Base-by-base conservation (phyloP, 2,888 invertebrate species). In the Dasypogon diadema region DNA sequence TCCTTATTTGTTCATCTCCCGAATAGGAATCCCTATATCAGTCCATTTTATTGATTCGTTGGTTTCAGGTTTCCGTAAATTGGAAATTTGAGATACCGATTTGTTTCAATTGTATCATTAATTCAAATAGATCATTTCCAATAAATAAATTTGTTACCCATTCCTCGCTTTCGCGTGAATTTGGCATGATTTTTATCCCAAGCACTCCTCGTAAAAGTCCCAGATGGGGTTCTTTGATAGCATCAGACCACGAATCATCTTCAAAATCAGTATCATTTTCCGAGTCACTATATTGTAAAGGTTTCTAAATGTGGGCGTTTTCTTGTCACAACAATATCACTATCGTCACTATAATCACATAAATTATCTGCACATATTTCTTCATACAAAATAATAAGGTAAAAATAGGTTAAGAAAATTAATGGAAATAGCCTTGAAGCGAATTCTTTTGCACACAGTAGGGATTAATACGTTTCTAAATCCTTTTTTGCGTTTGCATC, bases 41-140 rank as follows among this genome's bases (percentile, higher is more conserved):
- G 16, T 51, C 51, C 16, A 51, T 51, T 51, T 51, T 8, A 51
- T 51, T 51, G 10, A 51, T 51, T 51, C 18, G 2, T 16, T 51
- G 51, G 10, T 8, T 51, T 51, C 51, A 6, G 51, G 51, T 10
- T 14, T 21, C 51, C 48, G 12, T 48, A 48, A 48, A 48, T 48
- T 48, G n/a, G 48, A 48, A 48, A 6, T 48, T 48, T 48, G 48
- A 48, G 51, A 51, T 51, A 51, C 51, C 51, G 51, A 51, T 51
- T 48, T 51, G 51, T 16, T 51, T 51, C 51, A 16, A 51, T 51
- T 51, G 51, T n/a, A n/a, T 51, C 51, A 51, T 51, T 12, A 51
- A 21, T 18, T 51, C 51, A 51, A 51, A 51, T 14, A 51, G 51
- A 51, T 51, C 51, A 51, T 51, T 51, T 51, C 51, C 18, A 51